Evolutionary conservation across 2,113 vertebrate species (phyloP).

Genomic region (Burhinus oedicnemus): DNA sequence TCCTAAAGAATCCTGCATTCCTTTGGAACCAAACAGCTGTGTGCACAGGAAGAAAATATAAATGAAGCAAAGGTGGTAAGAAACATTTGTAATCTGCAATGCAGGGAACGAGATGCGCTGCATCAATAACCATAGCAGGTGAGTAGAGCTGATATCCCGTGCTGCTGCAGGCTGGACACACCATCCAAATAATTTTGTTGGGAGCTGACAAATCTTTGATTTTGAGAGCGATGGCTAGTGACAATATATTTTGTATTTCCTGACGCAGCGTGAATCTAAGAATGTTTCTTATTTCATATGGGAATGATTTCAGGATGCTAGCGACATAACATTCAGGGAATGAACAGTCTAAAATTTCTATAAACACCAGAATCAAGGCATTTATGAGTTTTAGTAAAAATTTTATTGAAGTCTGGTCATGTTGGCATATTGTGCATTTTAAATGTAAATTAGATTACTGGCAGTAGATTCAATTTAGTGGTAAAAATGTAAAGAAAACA

Average conservation of each 20-base stretch:
- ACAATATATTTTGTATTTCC: conserved; percentile 29
- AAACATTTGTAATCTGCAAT: neutral
- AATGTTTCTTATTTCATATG: conserved; percentile 72
- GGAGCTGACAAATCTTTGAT: neutral
- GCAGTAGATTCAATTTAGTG: conserved; percentile 78
- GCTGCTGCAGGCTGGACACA: neutral
- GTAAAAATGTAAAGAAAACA: conserved; percentile 76
- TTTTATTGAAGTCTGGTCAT: conserved; percentile 76
- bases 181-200: neutral
- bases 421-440: conserved; percentile 77
- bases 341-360: conserved; percentile 78
- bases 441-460: conserved; percentile 81
- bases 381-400: conserved; percentile 76
- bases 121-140: conserved; percentile 7
- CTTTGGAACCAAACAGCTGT: neutral
- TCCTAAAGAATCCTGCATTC: neutral
- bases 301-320: conserved; percentile 74
- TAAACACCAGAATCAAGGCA: conserved; percentile 77
- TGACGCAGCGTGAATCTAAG: conserved; percentile 43
- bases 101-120: neutral
- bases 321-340: conserved; percentile 54
- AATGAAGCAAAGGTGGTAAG: neutral
- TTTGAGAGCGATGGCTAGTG: neutral
- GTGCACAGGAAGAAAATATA: neutral
- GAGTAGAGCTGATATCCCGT: neutral